Conservation (phyloP, 2,797 vertebrate species). For the Etheostoma nigrum region DNA sequence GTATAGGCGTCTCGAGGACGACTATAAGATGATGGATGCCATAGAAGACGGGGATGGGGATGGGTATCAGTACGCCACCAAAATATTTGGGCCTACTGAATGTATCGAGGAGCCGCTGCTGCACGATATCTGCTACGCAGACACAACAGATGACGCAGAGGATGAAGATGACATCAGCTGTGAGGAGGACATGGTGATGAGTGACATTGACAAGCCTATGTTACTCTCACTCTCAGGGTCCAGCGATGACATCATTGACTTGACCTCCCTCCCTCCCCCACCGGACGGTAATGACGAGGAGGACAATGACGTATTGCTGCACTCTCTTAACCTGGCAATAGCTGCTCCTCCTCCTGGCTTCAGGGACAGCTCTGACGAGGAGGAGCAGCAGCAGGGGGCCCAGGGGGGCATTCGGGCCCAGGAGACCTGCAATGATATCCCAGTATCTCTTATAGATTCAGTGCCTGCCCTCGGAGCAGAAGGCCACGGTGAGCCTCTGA, state of each 20-base stretch:
- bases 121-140: constrained; percentile 97
- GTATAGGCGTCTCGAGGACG: constrained; percentile 90
- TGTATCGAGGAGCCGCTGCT: constrained; percentile 97
- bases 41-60: constrained; percentile 89
- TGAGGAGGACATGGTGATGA: constrained; percentile 94
- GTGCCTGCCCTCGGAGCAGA: constrained; percentile 90
- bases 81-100: constrained; percentile 92
- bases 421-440: constrained; percentile 88
- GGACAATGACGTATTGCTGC: constrained; percentile 93
- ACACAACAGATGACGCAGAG: constrained; percentile 96
- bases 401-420: constrained; percentile 55
- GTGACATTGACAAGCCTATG: constrained; percentile 90
- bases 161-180: constrained; percentile 98
- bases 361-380: constrained; percentile 98
- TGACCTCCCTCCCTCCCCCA: constrained; percentile 96
- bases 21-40: constrained; percentile 92
- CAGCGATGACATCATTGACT: constrained; percentile 98
- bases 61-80: constrained; percentile 90
- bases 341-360: constrained; percentile 98
- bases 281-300: constrained; percentile 94
- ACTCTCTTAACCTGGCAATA: constrained; percentile 97
- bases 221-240: constrained; percentile 95
- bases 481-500: constrained; percentile 88
- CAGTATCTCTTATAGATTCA: constrained; percentile 97
- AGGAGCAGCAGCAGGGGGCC: constrained; percentile 88